Evolutionary conservation across 1,140 invertebrate species (phyloP), one percentile per base, ranked within the genome.

Genomic region (Drosophila funebris): DNA sequence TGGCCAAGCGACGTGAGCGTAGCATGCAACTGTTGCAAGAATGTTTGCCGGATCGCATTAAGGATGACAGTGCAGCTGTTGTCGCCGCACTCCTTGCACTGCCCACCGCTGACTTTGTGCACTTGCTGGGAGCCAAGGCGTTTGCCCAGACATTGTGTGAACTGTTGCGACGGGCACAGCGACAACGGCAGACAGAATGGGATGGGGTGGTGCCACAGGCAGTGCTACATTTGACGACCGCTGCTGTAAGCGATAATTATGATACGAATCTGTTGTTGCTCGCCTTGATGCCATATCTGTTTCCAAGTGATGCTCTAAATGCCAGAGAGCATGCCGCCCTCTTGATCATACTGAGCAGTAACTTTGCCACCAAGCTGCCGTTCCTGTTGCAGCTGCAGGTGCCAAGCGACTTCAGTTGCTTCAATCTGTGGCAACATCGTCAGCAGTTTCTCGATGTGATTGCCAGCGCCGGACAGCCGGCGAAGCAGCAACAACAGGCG

Each of bases 1-100:
- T 92, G 22, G 89, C 63, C 11, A 78, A 78, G 27, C 68, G 64
- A 1, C 72, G 76, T 0, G 71, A 83, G 43, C 85, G 87, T 50
- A 93, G 94, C 73, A 76, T 90, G 37, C 92, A 93, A 16, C 92
- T 94, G 71, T 76, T 95, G 0, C 93, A 93, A 73, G 93, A 93
- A 48, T 93, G 93, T 8, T 83, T 95, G 1, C 67, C 93, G 2
- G 93, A 93, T 76, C 92, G 94, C 43, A 84, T 95, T 0, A 92
- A 92, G 31, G 94, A 95, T 91, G 94, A 95, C 27, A 91, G 92
- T 76, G 81, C 92, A 0, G 73, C 92, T 29, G 93, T 95, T 2
- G 93, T 95, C 0, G 57, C 76, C n/a, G 92, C 93, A 39, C 81
- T 93, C 29, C 88, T 95, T 3, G 81, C 37, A 3, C 81, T 94